These are phyloP conservation scores for Apis florea DNA, from an alignment of 1,140 invertebrate species.

Conservation along the genomic window DNA sequence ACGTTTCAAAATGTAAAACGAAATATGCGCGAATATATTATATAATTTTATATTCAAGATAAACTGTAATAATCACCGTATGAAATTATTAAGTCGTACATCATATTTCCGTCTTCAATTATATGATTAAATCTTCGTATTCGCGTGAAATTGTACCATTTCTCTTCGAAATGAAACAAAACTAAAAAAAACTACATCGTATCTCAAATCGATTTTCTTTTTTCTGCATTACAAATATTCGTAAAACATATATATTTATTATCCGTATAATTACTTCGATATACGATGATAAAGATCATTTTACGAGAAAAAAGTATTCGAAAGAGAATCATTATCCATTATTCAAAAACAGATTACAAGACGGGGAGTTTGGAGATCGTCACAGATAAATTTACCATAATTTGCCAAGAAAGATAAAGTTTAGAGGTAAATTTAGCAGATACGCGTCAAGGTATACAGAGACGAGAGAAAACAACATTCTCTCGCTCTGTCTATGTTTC, in stretches of 20 bases:
- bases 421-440: constrained; percentile 43
- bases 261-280: constrained; percentile 2
- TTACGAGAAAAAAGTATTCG: constrained; percentile 39
- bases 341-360: background rate
- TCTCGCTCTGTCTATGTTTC: background rate
- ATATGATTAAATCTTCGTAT: background rate
- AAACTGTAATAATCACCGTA: background rate
- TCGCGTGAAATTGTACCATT: background rate
- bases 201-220: background rate
- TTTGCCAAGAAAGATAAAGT: constrained; percentile 43
- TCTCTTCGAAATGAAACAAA: background rate
- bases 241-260: background rate
- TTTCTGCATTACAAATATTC: background rate
- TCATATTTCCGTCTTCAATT: background rate
- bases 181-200: background rate
- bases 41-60: background rate
- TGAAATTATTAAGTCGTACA: background rate
- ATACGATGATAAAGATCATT: background rate
- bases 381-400: constrained; percentile 46
- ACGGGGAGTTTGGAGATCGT: background rate
- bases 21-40: background rate
- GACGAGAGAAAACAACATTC: constrained; percentile 57
- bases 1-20: background rate
- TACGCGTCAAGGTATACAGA: constrained; percentile 40
- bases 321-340: background rate